Conservation (phyloP, 2,113 vertebrate genomes). For the Illadopsis cleaveri region DNA sequence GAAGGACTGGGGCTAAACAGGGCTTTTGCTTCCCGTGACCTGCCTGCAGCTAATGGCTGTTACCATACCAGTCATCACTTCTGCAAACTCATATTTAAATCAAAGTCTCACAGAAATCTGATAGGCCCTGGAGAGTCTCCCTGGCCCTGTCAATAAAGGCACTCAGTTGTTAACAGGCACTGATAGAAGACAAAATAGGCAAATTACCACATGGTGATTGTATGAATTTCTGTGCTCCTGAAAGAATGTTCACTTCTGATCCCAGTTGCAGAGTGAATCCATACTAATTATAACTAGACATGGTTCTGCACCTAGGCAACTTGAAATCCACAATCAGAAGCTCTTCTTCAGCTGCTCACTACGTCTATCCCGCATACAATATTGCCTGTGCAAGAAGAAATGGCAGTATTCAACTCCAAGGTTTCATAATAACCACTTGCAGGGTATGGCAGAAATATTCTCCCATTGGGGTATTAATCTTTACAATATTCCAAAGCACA, state of each 20-base stretch:
- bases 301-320: neutral
- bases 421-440: neutral
- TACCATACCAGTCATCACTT: neutral
- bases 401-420: neutral
- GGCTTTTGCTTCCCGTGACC: neutral
- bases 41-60: neutral
- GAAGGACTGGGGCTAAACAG: fast-evolving
- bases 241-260: neutral
- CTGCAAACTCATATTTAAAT: neutral
- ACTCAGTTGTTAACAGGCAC: neutral
- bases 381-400: neutral
- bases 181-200: neutral
- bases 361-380: neutral
- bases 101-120: neutral
- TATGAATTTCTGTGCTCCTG: neutral
- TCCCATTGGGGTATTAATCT: neutral
- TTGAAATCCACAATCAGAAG: neutral
- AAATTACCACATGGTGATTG: neutral
- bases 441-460: neutral
- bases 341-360: neutral
- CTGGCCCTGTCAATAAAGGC: neutral
- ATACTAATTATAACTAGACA: neutral
- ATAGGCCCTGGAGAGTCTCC: neutral
- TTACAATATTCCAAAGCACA: neutral
- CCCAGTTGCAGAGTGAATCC: neutral